Conservation (phyloP, 2,797 vertebrate genomes). For the Anguilla megastoma region DNA sequence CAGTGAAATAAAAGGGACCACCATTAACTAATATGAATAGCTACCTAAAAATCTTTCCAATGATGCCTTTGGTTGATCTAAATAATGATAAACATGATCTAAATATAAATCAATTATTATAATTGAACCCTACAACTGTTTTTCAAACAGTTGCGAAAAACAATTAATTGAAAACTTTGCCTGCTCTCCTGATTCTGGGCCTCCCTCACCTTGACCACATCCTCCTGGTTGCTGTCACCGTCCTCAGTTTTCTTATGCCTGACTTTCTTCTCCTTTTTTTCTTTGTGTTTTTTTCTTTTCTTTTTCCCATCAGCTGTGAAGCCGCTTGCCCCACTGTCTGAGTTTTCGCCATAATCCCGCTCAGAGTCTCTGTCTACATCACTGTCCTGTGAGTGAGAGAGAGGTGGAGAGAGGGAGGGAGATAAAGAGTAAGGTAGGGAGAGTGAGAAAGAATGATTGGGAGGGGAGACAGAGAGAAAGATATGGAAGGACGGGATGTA, state of each 20-base stretch:
- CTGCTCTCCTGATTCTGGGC: too few species aligned
- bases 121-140: too few species aligned
- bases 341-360: constrained; percentile 81
- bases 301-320: constrained; percentile 85
- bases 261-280: constrained; percentile 91
- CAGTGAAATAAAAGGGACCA: not conserved
- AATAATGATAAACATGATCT: not conserved
- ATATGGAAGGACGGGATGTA: not conserved
- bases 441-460: not conserved
- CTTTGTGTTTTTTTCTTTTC: constrained; percentile 89
- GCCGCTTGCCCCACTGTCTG: constrained; percentile 84
- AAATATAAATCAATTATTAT: not conserved
- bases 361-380: constrained; percentile 86
- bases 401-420: not conserved
- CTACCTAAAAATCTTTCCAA: not conserved
- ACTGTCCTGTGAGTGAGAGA: constrained; percentile 72
- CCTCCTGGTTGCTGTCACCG: constrained; percentile 80
- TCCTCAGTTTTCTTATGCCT: constrained; percentile 85
- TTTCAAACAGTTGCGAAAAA: too few species aligned
- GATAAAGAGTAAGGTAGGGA: not conserved
- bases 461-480: not conserved
- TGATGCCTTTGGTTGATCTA: not conserved
- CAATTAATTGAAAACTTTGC: too few species aligned
- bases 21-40: not conserved
- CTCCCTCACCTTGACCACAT: constrained; percentile 68